phyloP scores from a whole-genome alignment of 2,888 invertebrate species.

The Prenolepis imparis region DNA sequence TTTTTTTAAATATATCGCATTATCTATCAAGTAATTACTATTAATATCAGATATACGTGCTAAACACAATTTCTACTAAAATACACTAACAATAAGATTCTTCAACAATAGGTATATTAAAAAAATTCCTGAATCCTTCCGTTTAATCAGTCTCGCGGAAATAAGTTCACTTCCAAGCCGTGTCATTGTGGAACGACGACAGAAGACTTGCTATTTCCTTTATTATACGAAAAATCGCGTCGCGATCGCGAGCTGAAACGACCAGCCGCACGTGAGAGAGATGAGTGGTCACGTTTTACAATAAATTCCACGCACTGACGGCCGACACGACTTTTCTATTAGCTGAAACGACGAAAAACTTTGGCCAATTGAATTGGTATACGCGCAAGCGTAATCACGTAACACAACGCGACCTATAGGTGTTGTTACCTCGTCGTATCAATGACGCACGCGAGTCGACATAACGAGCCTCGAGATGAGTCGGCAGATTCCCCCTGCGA shows the following conservation, averaged over 20 bases:
- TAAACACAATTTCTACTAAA: background rate
- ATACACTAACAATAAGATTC: background rate
- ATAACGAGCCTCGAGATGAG: conserved; percentile 78
- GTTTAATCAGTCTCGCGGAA: conserved; percentile 2
- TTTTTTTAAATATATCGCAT: background rate
- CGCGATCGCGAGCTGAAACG: conserved; percentile 25
- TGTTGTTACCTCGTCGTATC: background rate
- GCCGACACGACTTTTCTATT: conserved; percentile 85
- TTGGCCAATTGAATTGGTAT: conserved; percentile 46
- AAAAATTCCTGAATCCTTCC: background rate
- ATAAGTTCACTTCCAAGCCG: conserved; percentile 28
- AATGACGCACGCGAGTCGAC: background rate
- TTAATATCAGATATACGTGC: background rate
- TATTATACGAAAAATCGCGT: conserved; percentile 42
- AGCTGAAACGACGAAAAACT: conserved; percentile 65
- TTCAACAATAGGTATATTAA: background rate
- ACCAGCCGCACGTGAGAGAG: conserved; percentile 1
- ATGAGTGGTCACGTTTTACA: conserved; percentile 73
- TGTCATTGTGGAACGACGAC: conserved; percentile 6
- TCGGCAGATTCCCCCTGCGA: conserved; percentile 75
- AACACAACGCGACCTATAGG: background rate
- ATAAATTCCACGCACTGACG: conserved; percentile 82
- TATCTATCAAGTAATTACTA: background rate
- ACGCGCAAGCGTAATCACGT: conserved; percentile 40
- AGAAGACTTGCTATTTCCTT: conserved; percentile 34